Evolutionary conservation across 2,888 invertebrate species (phyloP).

Genomic region (Melanophora roralis): DNA sequence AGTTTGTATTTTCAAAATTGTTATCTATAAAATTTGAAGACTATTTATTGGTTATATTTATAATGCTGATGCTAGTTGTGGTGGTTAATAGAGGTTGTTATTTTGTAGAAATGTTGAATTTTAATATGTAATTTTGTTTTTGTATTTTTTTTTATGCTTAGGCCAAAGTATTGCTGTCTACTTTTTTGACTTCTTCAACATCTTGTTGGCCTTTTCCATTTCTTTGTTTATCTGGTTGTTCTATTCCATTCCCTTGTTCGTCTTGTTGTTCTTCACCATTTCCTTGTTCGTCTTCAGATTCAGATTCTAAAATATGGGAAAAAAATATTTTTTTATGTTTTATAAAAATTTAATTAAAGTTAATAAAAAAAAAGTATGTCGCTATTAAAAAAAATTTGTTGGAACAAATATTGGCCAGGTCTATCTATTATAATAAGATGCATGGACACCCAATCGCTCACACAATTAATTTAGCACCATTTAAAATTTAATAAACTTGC

Average conservation of each 20-base stretch:
- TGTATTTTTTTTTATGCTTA: background rate
- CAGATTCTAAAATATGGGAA: conserved; percentile 72
- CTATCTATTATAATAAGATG: conserved; percentile 62
- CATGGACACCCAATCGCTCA: conserved; percentile 70
- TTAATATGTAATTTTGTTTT: background rate
- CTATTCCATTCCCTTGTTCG: background rate
- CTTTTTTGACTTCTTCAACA: background rate
- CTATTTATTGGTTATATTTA: conserved; percentile 2
- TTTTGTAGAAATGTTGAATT: background rate
- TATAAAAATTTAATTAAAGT: background rate
- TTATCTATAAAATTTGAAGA: conserved; percentile 56
- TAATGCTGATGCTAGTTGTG: conserved; percentile 27
- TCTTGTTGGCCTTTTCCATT: conserved; percentile 71
- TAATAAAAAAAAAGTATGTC: background rate
- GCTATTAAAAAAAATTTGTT: no score
- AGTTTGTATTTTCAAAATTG: background rate
- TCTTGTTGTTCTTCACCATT: conserved; percentile 70
- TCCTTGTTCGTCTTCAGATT: conserved; percentile 77
- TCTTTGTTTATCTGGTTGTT: conserved; percentile 75
- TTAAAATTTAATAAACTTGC: conserved; percentile 1
- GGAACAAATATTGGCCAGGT: conserved; percentile 68
- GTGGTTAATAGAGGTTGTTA: conserved; percentile 13
- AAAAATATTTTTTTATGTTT: conserved; percentile 53
- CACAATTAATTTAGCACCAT: conserved; percentile 43
- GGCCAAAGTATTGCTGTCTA: conserved; percentile 3